Base-by-base conservation (phyloP, 2,797 vertebrate genomes). In the Peromyscus melanophrys region DNA sequence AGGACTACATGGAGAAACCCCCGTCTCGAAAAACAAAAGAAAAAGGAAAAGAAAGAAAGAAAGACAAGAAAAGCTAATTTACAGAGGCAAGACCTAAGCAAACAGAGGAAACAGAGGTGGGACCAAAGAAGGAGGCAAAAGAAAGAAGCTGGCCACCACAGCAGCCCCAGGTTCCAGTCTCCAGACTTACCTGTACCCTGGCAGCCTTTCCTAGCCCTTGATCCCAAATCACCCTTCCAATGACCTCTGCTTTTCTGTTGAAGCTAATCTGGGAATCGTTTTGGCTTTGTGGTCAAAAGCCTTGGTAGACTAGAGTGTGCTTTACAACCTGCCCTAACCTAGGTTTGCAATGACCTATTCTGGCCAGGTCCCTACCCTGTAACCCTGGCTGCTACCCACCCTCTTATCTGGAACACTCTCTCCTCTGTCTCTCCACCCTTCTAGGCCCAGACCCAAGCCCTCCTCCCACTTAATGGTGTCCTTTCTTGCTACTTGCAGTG, bases 181-280 rank as follows among this genome's bases (percentile, higher is more conserved):
- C 40, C 49, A 29, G 81, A 77, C 82, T 31, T 43, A 46, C 25
- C 29, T 0, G 1, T 76, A 13, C 34, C 82, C 59, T 49, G 82
- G 85, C 82, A 17, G 55, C 63, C 1, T 76, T 85, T 86, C 81
- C 80, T 52, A 43, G 37, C 19, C 57, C 84, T n/a, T 46, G 52
- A 17, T 76, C 92, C 92, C 94, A 67, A 76, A 65, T 52, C 40
- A 87, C 77, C 40, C 87, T 95, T 87, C 71, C 37, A 16, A 2
- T 0, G 0, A 83, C 29, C 86, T 16, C 43, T 9, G 13, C 29
- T 91, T 71, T 96, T 43, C 65, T 65, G 52, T 34, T 80, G 37
- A 86, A 76, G 43, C 29, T 46, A 63, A 16, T n/a, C 37, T 10
- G 0, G 19, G 52, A 85, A 52, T 29, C 0, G 0, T 13, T 43